Base-by-base conservation (phyloP, 2,113 vertebrate species). In the Nannobrachium achirus region DNA sequence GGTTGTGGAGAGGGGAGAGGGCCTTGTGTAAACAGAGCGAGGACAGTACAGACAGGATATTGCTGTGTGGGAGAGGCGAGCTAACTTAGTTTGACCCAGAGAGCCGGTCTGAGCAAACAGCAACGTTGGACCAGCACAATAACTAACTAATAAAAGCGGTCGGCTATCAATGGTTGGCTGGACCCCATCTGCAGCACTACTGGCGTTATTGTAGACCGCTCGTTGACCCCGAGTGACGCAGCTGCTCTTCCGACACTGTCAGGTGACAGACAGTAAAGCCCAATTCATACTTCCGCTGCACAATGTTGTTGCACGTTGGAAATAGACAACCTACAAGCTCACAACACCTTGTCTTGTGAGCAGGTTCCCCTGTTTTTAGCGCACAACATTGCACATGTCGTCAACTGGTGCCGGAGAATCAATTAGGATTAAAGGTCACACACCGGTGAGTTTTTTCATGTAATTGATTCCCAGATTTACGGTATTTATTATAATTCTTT, bases 41-140 rank as follows among this genome's bases (percentile, higher is more conserved):
- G 50, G 44, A 62, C 19, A 62, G n/a, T 49, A n/a, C 10, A 62
- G n/a, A 62, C 20, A 38, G 60, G 60, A 62, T 49, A 62, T 62
- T 58, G 19, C 33, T 42, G 56, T 63, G 15, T 5, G 15, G 14
- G 48, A 13, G 11, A 67, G 15, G 19, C 56, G 7, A 4, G 19
- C 56, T 8, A 4, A 58, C 39, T 73, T 70, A 66, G 66, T 50
- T 55, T 61, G 41, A 15, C 42, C 69, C 56, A 66, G 66, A 63
- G 71, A 73, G 8, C 61, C 57, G 56, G 77, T 73, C 38, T 75
- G 59, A 61, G 56, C 70, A 72, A 79, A 83, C 64, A 6, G 13
- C 38, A n/a, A 57, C 11, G 2, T 49, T n/a, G 42, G 52, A 66
- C 44, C 52, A 19, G 62, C 69, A 79, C 70, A 56, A 65, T 63